Evolutionary conservation across 1,140 invertebrate species (phyloP), one percentile per base, ranked within the genome.

Genomic region (Lethrus apterus): DNA sequence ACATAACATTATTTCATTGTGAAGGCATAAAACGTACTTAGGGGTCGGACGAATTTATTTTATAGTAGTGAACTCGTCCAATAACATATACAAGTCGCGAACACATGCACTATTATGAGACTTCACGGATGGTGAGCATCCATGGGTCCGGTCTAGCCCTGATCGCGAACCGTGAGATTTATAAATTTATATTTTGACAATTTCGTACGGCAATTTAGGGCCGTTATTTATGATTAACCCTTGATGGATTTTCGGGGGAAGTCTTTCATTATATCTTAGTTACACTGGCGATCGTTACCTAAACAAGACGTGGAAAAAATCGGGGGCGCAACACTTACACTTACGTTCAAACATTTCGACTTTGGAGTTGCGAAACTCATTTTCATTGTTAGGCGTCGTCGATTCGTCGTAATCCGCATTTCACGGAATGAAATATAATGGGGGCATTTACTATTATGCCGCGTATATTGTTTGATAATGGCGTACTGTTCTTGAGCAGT

Each of bases 121-220:
- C 57, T 59, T 61, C 59, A 61, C 59, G 59, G 43, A 51, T 51
- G 49, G 57, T 58, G 57, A 55, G 50, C 59, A 61, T 35, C 55
- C 35, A 50, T 52, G 47, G 52, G 47, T 40, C 52, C 43, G 40
- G 44, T 44, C n/a, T 36, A 19, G 50, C 44, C 51, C 33, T 48
- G 46, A 41, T 50, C 56, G 43, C 33, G 32, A 34, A 62, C 52
- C 60, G 58, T 62, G 58, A 60, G 58, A 62, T 62, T 62, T 62
- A 62, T 60, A 60, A 60, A 59, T 60, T 62, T 60, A 57, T 60
- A 62, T 62, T 62, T 62, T 62, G 60, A 62, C 60, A 60, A 62
- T 60, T 62, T 57, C 52, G 50, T 56, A 55, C 44, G 54, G 40
- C 56, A 52, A 58, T 58, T 59, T 57, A 51, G 52, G 54, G 49